Conservation (phyloP, 2,888 invertebrate species). For the Stenchaetothrips biformis region DNA sequence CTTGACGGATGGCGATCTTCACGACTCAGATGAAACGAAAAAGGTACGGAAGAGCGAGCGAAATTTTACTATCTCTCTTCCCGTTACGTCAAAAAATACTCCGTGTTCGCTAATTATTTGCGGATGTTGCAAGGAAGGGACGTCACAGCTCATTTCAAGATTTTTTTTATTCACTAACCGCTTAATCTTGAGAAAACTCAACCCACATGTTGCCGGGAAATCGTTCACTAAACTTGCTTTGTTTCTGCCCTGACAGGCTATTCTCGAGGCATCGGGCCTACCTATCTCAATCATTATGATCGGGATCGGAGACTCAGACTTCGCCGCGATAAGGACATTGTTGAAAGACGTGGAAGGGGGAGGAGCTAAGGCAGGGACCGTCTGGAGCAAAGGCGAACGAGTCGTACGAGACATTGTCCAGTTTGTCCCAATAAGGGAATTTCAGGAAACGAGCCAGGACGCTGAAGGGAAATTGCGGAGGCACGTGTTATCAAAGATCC, state of each 20-base stretch:
- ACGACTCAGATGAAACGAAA: not conserved
- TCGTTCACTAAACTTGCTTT: too few relatives aligned
- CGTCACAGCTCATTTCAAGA: too few relatives aligned
- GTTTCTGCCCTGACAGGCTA: not conserved
- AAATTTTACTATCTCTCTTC: too few relatives aligned
- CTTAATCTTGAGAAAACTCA: too few relatives aligned
- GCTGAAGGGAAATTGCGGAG: not conserved
- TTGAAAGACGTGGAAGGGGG: not conserved
- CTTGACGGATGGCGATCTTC: not conserved
- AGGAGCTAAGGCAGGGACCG: too few relatives aligned
- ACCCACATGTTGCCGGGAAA: too few relatives aligned
- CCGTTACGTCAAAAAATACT: too few relatives aligned
- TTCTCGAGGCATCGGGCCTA: not conserved
- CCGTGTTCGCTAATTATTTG: too few relatives aligned
- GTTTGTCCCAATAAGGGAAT: not conserved
- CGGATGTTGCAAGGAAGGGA: too few relatives aligned
- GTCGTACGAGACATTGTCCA: not conserved
- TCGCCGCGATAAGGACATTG: not conserved
- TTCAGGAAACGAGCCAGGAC: not conserved
- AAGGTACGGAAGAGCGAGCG: not conserved
- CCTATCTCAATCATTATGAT: not conserved
- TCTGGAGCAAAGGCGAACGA: not conserved
- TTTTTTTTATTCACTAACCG: too few relatives aligned
- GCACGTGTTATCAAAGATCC: not conserved
- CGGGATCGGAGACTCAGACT: not conserved